Percentiles rank a stretch among this genome's conserved stretches.
These are phyloP conservation scores for Chondrilla cf. caribensis DNA, from an alignment of 37 sponge, comb jelly and placozoan species.

Conservation along the genomic window DNA sequence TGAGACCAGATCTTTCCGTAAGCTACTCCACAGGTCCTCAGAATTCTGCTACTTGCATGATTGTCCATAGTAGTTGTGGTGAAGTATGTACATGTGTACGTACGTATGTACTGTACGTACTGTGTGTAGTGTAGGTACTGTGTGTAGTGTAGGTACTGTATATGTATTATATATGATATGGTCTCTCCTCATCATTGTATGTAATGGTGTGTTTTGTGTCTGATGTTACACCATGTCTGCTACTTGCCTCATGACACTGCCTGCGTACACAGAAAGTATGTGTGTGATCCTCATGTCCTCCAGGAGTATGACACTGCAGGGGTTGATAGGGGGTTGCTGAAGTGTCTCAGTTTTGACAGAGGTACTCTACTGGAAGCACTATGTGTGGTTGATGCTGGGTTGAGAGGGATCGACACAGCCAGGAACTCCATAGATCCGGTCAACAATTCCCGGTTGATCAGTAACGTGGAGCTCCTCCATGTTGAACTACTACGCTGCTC, in stretches of 20 bases:
- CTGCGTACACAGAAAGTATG: too few species aligned
- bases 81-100: neutral
- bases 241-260: too few species aligned
- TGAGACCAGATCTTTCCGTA: neutral
- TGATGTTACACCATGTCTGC: too few species aligned
- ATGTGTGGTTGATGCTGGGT: neutral
- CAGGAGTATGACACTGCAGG: neutral
- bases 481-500: slow-evolving; percentile 35
- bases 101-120: neutral
- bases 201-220: too few species aligned
- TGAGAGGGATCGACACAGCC: neutral
- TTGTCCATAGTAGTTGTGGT: neutral
- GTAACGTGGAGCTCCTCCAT: slow-evolving; percentile 29
- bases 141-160: too few species aligned
- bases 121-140: too few species aligned
- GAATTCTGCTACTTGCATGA: too few species aligned
- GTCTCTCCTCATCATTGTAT: too few species aligned
- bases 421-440: neutral
- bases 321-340: neutral
- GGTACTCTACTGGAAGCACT: slow-evolving; percentile 8
- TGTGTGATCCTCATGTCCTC: too few species aligned
- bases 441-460: neutral
- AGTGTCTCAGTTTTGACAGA: neutral
- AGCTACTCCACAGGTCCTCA: neutral
- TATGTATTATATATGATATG: too few species aligned